Evolutionary conservation across 2,113 vertebrate species (phyloP), one percentile per base, ranked within the genome.

Genomic region (Mohoua ochrocephala): DNA sequence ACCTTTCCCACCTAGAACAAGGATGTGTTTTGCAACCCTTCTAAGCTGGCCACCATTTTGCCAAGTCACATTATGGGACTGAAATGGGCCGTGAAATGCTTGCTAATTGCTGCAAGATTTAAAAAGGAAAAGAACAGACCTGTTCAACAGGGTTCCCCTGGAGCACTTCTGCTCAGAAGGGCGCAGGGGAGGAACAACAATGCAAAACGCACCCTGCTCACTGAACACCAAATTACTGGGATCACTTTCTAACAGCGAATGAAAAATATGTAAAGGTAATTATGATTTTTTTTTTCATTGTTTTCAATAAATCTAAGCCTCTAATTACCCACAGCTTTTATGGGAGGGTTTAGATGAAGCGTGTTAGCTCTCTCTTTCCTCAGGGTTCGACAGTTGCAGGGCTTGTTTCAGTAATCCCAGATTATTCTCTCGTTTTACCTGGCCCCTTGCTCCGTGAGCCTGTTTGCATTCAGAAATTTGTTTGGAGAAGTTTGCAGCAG

Each of bases 51-150:
- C 94, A 96, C 94, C 64, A 96, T 98, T 98, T 98, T 96, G 96
- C 96, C 96, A 95, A 91, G 95, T 95, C 93, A 98, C 96, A 97
- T 98, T 98, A 97, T 98, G 95, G 96, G 89, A 87, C 95, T 84
- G 78, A 98, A 99, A 99, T 98, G 97, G 97, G 97, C 98, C 92
- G 35, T 99, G 97, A 99, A 99, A 99, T 98, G 97, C 96, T 97
- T 97, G 94, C 96, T 99, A 99, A 99, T 99, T 98, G 98, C 97
- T 98, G 98, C 97, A 97, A 97, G 97, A 95, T 97, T 98, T 97
- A 89, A 96, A 97, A 95, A 96, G 94, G 95, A 98, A 96, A 97
- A 77, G 94, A 95, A 85, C 65, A 95, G 92, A 88, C 93, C 81
- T 89, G 65, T 89, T 97, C 82, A 75, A 31, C 87, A 95, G 95